Evolutionary conservation across 2,113 vertebrate species (phyloP), one percentile per base, ranked within the genome.

Genomic region (Leucopsar rothschildi): DNA sequence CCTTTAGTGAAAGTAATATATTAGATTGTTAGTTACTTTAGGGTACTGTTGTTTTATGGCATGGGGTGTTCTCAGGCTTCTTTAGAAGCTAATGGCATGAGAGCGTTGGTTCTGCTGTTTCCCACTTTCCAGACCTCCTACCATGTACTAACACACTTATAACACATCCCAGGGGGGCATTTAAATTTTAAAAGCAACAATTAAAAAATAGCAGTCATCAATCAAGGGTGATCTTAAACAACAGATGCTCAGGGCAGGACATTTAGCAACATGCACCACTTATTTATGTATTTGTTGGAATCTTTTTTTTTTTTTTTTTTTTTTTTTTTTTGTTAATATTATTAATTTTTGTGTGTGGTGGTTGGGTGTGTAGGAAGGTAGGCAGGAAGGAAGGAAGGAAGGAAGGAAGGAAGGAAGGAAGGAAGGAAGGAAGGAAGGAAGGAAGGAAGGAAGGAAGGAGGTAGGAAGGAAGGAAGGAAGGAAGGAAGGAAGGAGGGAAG

Each of bases 141-240:
- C 97, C 96, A 86, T 96, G 97, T 95, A 96, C 97, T 97, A 95
- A 97, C 97, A 98, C 92, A 97, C 98, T 98, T 97, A 98, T 92
- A 97, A 97, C 97, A 97, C 97, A 91, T 98, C 98, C 97, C 98
- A 97, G 97, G 97, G 96, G 98, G 97, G 96, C 94, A 96, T 98
- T 98, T 98, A 98, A 97, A 98, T 97, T 98, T 98, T 98, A 98
- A 97, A 98, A 98, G 98, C 97, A 98, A 98, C 98, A 98, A 98
- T 98, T 98, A 98, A 98, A 98, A 98, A 97, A 98, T 97, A 97
- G 96, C 97, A 97, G 97, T 96, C 97, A 97, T 97, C 98, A 96
- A 97, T 98, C 97, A 98, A 97, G 97, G 96, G 96, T 98, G 97
- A 97, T 98, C 97, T 97, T 97, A 97, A 97, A 96, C 94, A 97